phyloP scores from a whole-genome alignment of 2,113 vertebrate genomes.

The Carassius auratus region DNA sequence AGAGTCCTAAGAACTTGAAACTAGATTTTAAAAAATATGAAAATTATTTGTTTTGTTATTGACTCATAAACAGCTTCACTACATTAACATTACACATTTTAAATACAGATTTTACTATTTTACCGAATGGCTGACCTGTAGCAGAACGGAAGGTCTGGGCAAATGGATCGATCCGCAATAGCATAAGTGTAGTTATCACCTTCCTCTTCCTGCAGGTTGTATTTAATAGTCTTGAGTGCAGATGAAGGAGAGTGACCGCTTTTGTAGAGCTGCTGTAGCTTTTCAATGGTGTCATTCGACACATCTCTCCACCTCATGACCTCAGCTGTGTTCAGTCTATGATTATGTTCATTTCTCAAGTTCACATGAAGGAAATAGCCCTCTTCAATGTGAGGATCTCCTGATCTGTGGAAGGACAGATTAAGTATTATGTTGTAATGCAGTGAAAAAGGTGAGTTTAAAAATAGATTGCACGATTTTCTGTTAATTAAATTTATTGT shows the following conservation, averaged over 20 bases:
- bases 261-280: slow-evolving; percentile 52
- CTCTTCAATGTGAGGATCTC: background rate
- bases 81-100: background rate
- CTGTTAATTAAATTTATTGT: background rate
- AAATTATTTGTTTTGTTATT: background rate
- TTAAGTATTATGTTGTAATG: background rate
- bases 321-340: slow-evolving; percentile 48
- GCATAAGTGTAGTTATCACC: slow-evolving; percentile 54
- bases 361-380: slow-evolving; percentile 34
- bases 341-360: slow-evolving; percentile 58
- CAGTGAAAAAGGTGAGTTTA: background rate
- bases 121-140: slow-evolving; percentile 50
- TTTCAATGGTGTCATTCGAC: slow-evolving; percentile 53
- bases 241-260: slow-evolving; percentile 58
- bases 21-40: no score
- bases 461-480: slow-evolving; percentile 18
- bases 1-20: background rate
- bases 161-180: slow-evolving; percentile 51
- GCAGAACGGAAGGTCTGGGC: slow-evolving; percentile 58
- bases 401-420: background rate
- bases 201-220: slow-evolving; percentile 56
- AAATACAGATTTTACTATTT: background rate
- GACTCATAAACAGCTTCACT: background rate
- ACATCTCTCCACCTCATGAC: slow-evolving; percentile 53
- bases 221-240: slow-evolving; percentile 55